Base-by-base conservation (phyloP, 2,888 invertebrate genomes). In the Caenorhabditis zanzibari region DNA sequence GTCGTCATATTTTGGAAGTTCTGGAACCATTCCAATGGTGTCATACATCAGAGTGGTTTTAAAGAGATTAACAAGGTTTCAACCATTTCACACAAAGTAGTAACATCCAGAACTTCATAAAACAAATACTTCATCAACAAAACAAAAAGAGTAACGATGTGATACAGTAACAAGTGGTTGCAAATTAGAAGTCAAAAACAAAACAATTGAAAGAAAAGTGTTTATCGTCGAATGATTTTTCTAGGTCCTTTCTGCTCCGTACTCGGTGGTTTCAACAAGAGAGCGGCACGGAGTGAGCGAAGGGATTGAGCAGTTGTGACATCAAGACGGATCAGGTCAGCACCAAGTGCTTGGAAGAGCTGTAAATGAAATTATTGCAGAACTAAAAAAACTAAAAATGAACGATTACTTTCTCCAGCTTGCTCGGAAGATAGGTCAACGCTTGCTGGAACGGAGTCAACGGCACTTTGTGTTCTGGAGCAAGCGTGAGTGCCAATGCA, bases 261-360 rank as follows among this genome's bases (percentile, higher is more conserved):
- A 38, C 64, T 75, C 7, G 87, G 87, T 10, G 87, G 84, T 59
- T 81, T 84, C 28, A 80, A 63, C 1, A 87, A 76, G 9, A 77
- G 52, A 0, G 87, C 87, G 19, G 71, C 81, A 56, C 85, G 72
- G 4, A 87, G 71, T 6, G 87, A 86, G 28, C 72, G 72, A 4
- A 76, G 38, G 16, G 41, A 47, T 38, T 81, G 58, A 22, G 87
- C 85, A 24, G 85, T 56, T 16, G 69, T 52, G 6, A 73, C 68
- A 41, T 81, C 81, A 12, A 84, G 71, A 10, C 75, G 72, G 5
- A 81, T 64, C 19, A 87, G 16, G 24, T 85, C 85, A 16, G 84
- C 84, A 24, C 87, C 87, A n/a, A 87, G 80, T 10, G 79, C 85
- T 54, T 58, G 52, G 56, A 87, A 69, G n/a, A 86, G 5, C 87